Evolutionary conservation across 2,888 invertebrate species (phyloP).

Genomic region (Holacanthella duospinosa): DNA sequence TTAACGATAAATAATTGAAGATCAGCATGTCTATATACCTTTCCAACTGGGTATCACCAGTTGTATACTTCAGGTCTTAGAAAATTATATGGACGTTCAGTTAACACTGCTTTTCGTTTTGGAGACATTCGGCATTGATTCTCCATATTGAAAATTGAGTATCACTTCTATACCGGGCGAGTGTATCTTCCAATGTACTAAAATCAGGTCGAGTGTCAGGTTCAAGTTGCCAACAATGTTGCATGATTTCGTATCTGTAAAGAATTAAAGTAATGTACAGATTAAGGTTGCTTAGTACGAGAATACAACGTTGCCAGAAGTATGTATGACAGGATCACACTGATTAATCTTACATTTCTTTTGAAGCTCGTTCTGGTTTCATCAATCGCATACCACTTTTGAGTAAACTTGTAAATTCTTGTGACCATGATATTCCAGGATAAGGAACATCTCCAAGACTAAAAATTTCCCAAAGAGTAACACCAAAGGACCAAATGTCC

Average conservation of each 20-base stretch:
- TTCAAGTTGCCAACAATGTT: not conserved
- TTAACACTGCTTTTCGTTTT: too few species aligned
- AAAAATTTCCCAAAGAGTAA: not conserved
- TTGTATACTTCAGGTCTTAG: too few species aligned
- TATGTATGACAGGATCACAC: not conserved
- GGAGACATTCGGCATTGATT: too few species aligned
- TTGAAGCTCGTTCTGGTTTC: not conserved
- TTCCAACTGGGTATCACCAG: too few species aligned
- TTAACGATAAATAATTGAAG: too few species aligned
- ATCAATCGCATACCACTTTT: not conserved
- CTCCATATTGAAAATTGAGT: too few species aligned
- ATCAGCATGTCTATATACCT: too few species aligned
- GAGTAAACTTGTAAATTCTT: not conserved
- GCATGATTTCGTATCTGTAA: not conserved
- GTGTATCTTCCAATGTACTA: not conserved
- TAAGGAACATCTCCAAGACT: not conserved
- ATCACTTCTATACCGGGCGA: not conserved
- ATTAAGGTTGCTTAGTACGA: not conserved
- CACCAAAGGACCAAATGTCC: conserved; percentile 1
- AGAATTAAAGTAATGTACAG: not conserved
- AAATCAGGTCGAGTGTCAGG: not conserved
- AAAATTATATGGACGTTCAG: too few species aligned
- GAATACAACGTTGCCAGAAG: too few species aligned
- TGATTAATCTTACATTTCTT: not conserved
- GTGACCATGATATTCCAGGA: conserved; percentile 1